Conservation (phyloP, 2,113 vertebrate species). For the Erythrocercus mccallii region DNA sequence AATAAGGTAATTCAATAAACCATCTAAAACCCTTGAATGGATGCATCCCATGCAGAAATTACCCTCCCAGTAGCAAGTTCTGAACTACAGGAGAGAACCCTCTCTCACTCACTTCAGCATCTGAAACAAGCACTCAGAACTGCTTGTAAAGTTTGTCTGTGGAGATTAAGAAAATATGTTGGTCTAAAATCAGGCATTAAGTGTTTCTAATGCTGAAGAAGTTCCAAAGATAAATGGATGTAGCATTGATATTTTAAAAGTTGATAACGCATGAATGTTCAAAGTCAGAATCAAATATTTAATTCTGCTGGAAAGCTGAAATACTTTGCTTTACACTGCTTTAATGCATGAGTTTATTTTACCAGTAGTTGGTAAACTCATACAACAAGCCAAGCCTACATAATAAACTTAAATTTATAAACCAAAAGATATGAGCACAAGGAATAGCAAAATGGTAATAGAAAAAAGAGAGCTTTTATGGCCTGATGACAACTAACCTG, state of each 20-base stretch:
- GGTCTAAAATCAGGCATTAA: not conserved
- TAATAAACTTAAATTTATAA: not conserved
- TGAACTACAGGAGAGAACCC: not conserved
- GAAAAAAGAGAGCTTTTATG: not conserved
- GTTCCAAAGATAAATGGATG: not conserved
- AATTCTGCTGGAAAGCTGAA: not conserved
- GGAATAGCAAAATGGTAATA: not conserved
- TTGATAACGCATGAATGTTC: not conserved
- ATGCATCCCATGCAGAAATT: not conserved
- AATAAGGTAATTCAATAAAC: not conserved
- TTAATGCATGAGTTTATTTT: not conserved
- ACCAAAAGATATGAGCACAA: not conserved
- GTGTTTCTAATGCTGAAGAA: not conserved
- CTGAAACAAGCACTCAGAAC: not conserved
- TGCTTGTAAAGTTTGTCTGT: not conserved
- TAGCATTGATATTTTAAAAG: not conserved
- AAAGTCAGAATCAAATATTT: not conserved
- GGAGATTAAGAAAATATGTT: not conserved
- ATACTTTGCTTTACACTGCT: not conserved
- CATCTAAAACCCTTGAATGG: not conserved
- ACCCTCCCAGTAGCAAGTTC: not conserved
- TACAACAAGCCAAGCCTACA: not conserved
- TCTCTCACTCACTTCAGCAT: not conserved
- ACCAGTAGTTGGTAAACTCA: not conserved
- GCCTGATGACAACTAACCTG: not conserved